Evolutionary conservation across 2,797 vertebrate species (phyloP).

Genomic region (Lagodon rhomboides): DNA sequence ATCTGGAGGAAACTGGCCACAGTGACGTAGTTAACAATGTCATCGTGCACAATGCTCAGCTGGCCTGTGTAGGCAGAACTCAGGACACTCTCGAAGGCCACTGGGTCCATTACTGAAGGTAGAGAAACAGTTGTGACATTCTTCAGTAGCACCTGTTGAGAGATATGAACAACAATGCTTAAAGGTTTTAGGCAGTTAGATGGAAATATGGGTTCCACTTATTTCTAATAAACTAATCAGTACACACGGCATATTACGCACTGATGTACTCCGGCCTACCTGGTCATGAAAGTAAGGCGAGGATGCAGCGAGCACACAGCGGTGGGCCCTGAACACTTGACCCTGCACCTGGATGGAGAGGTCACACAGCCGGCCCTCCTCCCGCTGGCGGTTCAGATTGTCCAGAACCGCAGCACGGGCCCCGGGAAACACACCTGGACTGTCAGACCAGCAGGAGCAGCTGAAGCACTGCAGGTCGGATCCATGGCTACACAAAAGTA

Average conservation of each 20-base stretch:
- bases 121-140: constrained; percentile 92
- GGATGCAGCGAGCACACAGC: constrained; percentile 93
- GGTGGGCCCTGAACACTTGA: constrained; percentile 93
- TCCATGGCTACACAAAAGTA: constrained; percentile 77
- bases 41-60: constrained; percentile 91
- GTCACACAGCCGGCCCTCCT: constrained; percentile 93
- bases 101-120: constrained; percentile 93
- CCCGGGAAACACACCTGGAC: constrained; percentile 93
- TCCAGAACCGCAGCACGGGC: constrained; percentile 90
- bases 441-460: constrained; percentile 73
- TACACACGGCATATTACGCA: neutral
- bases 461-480: constrained; percentile 66
- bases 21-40: constrained; percentile 93
- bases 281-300: constrained; percentile 97
- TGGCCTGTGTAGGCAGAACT: constrained; percentile 93
- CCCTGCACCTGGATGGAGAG: constrained; percentile 94
- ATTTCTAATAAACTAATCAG: neutral
- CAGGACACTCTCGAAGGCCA: constrained; percentile 93
- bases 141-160: constrained; percentile 90
- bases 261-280: constrained; percentile 60
- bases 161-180: neutral
- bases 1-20: constrained; percentile 97
- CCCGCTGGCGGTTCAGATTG: constrained; percentile 93
- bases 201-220: neutral
- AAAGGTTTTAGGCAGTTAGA: neutral